Conservation (phyloP, 1,140 invertebrate species). For the Hormaphis cornu region DNA sequence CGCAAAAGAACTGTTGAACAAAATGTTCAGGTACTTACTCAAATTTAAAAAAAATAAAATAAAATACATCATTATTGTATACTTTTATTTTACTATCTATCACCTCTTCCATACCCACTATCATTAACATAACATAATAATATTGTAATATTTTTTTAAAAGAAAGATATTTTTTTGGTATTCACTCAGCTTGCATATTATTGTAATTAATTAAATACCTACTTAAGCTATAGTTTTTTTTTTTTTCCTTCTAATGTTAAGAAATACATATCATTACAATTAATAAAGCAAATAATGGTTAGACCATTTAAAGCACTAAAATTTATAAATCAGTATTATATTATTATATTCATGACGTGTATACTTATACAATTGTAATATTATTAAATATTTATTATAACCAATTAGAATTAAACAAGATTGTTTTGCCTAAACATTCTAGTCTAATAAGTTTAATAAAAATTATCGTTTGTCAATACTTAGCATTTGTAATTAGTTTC, state of each 20-base stretch:
- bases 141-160: neutral
- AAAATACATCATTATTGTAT: no score
- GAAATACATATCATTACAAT: constrained; percentile 21
- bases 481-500: no score
- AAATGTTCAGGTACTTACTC: no score
- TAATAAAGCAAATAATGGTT: constrained; percentile 11
- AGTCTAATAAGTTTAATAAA: constrained; percentile 5
- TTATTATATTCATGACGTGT: neutral
- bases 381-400: neutral
- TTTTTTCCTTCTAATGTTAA: constrained; percentile 5
- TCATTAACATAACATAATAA: no score
- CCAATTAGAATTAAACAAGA: neutral
- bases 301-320: neutral
- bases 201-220: no score
- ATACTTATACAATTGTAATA: neutral
- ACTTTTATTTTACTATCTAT: no score
- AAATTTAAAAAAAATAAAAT: no score
- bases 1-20: no score
- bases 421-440: neutral
- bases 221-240: neutral
- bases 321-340: neutral
- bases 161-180: neutral
- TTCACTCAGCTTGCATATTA: neutral
- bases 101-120: no score
- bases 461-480: constrained; percentile 18